Evolutionary conservation across 2,113 vertebrate genomes (phyloP), one percentile per base, ranked within the genome.

Genomic region (Oncorhynchus gorbuscha): DNA sequence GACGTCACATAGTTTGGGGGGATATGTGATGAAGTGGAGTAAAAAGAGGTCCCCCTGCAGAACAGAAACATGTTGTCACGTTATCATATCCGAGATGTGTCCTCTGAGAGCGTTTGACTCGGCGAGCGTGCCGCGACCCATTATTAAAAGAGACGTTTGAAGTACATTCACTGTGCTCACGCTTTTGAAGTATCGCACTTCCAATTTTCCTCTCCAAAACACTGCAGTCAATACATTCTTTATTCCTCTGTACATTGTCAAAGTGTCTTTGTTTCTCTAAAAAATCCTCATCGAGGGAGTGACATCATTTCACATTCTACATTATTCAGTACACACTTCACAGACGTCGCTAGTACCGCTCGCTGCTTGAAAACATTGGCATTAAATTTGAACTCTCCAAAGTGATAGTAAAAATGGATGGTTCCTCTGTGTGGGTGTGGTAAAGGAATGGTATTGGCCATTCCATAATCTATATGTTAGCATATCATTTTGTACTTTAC

Each of bases 151-250:
- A 28, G 24, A 55, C 13, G 24, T 51, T 18, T 51, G 24, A 26
- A 20, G 70, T 58, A 51, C 76, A 14, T 9, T 73, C 71, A 66
- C 73, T 68, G 28, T 77, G 3, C 24, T 64, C 6, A 30, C 4
- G 12, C 30, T 68, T 73, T 72, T 16, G 48, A 75, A 79, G 66
- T 55, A 32, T 77, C 74, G 71, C 71, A 73, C 71, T 80, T 81
- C 77, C 55, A 55, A 71, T 70, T 24, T 12, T 72, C 62, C 62
- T 80, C 68, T 55, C 78, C 49, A 18, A 67, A 82, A 75, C 14
- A 28, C 69, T 32, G 65, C 26, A 67, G 74, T 71, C 32, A 70
- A 75, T 79, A 69, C 30, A 75, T 65, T 67, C 55, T 66, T 75
- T 45, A 75, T 66, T 58, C 45, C 18, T 20, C 8, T 20, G 14